Conservation (phyloP, 1,140 invertebrate genomes). For the Heliconius melpomene region DNA sequence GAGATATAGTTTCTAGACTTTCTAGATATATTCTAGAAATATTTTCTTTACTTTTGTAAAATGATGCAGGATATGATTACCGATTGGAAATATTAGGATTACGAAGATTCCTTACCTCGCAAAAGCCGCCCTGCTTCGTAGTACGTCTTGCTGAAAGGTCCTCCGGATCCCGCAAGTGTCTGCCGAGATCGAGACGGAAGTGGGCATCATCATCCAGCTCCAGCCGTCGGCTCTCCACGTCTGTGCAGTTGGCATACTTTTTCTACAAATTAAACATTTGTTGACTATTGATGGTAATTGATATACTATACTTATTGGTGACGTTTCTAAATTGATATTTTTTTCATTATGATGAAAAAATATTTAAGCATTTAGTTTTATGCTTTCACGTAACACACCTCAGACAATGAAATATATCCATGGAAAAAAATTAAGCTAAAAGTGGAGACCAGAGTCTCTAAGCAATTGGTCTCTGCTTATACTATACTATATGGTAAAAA, state of each 20-base stretch:
- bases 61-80: too few relatives aligned
- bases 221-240: constrained; percentile 56
- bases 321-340: constrained; percentile 4
- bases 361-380: too few relatives aligned
- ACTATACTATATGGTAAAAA: too few relatives aligned
- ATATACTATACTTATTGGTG: background rate
- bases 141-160: constrained; percentile 63
- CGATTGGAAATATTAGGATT: background rate
- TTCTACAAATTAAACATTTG: constrained; percentile 49
- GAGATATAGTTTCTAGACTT: too few relatives aligned
- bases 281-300: background rate
- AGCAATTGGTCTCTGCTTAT: too few relatives aligned
- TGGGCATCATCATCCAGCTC: constrained; percentile 25
- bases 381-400: too few relatives aligned
- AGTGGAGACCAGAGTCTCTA: too few relatives aligned
- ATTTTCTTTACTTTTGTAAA: too few relatives aligned
- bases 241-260: constrained; percentile 73
- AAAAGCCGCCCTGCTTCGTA: constrained; percentile 63
- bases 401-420: too few relatives aligned
- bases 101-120: constrained; percentile 52
- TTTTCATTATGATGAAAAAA: too few relatives aligned
- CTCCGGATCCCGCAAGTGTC: constrained; percentile 65
- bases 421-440: too few relatives aligned
- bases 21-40: too few relatives aligned
- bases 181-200: constrained; percentile 57